A percentile compares a stretch with the other conserved stretches of the same genome.
Evolutionary conservation across 2,113 vertebrate species (phyloP).

Genomic region (Piaya cayana): DNA sequence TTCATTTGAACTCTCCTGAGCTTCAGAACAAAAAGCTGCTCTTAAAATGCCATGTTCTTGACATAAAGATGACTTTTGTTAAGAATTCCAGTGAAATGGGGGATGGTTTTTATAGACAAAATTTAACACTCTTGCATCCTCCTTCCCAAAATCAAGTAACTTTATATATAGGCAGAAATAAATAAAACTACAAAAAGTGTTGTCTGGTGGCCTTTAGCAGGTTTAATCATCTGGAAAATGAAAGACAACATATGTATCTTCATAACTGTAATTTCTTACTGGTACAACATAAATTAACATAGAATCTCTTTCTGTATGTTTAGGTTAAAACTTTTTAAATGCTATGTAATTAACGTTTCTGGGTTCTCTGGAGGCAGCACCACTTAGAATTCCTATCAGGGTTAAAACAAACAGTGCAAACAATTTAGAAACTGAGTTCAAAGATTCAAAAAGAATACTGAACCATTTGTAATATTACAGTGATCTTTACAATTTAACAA

Average conservation of each 20-base stretch:
- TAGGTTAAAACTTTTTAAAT: slow-evolving; percentile 6
- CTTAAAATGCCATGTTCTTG: not conserved
- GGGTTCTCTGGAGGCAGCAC: not conserved
- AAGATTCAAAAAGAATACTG: not conserved
- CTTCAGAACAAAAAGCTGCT: not conserved
- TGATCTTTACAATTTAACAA: not conserved
- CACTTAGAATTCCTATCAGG: not conserved
- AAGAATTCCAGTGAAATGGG: not conserved
- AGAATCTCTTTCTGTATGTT: slow-evolving; percentile 19
- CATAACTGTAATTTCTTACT: slow-evolving; percentile 7
- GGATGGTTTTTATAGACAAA: not conserved
- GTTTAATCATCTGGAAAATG: slow-evolving; percentile 41
- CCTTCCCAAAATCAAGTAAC: not conserved
- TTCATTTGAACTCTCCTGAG: not conserved
- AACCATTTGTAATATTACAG: not conserved
- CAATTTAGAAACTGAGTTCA: not conserved
- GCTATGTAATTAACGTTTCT: not conserved
- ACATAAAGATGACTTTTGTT: not conserved
- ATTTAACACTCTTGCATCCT: not conserved
- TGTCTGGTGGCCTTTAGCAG: not conserved
- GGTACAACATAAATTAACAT: not conserved
- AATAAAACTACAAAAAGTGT: not conserved
- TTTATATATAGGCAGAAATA: not conserved
- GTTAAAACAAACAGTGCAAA: not conserved
- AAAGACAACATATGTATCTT: slow-evolving; percentile 17